Conservation (phyloP, 1,140 invertebrate genomes). For the Limonius californicus region DNA sequence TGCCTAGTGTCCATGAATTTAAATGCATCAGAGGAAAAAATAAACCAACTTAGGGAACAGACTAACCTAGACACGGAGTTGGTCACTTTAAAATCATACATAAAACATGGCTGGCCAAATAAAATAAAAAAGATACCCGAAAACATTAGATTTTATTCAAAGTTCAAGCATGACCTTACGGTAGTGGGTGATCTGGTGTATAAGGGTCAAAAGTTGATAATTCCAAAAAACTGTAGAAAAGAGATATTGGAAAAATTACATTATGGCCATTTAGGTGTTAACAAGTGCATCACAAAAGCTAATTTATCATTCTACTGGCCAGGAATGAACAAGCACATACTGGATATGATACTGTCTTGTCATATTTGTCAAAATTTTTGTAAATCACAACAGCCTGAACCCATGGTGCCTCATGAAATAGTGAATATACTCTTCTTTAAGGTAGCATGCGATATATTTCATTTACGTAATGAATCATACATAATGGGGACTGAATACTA, state of each 20-base stretch:
- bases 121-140: conserved; percentile 31
- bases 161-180: not conserved
- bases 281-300: conserved; percentile 43
- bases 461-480: conserved; percentile 38
- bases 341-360: conserved; percentile 46
- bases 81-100: conserved; percentile 3
- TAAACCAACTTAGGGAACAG: not conserved
- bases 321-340: conserved; percentile 47
- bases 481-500: conserved; percentile 44
- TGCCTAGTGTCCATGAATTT: conserved; percentile 14
- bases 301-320: conserved; percentile 27
- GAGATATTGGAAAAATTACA: conserved; percentile 35
- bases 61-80: not conserved
- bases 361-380: conserved; percentile 38
- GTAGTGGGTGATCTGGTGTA: too few species aligned
- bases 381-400: conserved; percentile 22
- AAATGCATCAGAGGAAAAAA: conserved; percentile 28
- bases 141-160: conserved; percentile 22
- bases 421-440: conserved; percentile 38
- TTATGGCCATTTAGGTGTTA: conserved; percentile 48
- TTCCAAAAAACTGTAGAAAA: too few species aligned
- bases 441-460: conserved; percentile 39
- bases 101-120: conserved; percentile 45
- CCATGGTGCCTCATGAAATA: conserved; percentile 40
- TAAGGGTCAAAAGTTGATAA: too few species aligned